Percentiles rank a stretch among this genome's conserved stretches.
Conservation (phyloP, 2,797 vertebrate species). For the Dryobates pubescens region DNA sequence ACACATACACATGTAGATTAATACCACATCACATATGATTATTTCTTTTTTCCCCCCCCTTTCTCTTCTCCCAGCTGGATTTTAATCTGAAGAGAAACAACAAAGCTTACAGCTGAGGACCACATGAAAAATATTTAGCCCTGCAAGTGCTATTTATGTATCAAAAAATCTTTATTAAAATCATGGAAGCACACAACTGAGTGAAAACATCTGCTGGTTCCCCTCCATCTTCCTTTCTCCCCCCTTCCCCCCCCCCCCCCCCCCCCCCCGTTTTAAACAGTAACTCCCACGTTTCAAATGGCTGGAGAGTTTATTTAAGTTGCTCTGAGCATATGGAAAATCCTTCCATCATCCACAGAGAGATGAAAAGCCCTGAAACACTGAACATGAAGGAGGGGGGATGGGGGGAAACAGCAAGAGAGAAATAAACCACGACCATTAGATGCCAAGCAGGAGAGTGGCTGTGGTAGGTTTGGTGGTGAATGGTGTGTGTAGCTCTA, state of each 20-base stretch:
- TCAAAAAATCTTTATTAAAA: conserved; percentile 66
- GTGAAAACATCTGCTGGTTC: conserved; percentile 69
- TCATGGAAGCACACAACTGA: conserved; percentile 40
- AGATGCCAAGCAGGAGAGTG: background rate
- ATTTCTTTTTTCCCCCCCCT: too few species aligned
- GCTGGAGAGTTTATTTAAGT: conserved; percentile 63
- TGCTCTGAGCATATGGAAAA: conserved; percentile 63
- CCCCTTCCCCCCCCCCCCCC: too few species aligned
- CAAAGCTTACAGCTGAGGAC: conserved; percentile 48
- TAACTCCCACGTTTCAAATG: conserved; percentile 62
- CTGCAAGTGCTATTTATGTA: conserved; percentile 60
- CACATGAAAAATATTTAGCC: conserved; percentile 55
- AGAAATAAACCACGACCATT: background rate
- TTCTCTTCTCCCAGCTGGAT: background rate
- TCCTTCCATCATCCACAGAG: conserved; percentile 24
- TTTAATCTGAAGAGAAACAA: background rate
- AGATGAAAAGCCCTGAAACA: conserved; percentile 24
- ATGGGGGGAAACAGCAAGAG: background rate
- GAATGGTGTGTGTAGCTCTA: background rate
- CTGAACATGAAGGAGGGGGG: background rate
- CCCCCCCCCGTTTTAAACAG: conserved; percentile 6
- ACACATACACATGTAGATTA: background rate
- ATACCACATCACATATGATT: background rate
- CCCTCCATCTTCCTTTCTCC: conserved; percentile 26
- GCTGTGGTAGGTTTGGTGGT: background rate